Base-by-base conservation (phyloP, 2,113 vertebrate genomes). In the Silurus glanis region DNA sequence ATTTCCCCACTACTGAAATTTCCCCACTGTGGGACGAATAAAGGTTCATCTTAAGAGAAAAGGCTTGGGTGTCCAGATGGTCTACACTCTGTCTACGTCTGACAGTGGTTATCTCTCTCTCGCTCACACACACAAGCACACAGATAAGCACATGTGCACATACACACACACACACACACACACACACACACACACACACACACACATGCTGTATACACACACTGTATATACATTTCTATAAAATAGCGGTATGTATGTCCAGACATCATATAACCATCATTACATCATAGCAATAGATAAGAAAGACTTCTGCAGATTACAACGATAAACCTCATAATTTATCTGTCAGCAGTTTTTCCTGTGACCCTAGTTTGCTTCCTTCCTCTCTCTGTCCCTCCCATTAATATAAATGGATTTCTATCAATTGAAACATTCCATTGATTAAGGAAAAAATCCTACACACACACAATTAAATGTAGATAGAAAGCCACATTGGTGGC, bases 21-120 rank as follows among this genome's bases (percentile, higher is more conserved):
- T n/a, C n/a, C n/a, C n/a, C n/a, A n/a, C n/a, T n/a, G n/a, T n/a
- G n/a, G n/a, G n/a, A n/a, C n/a, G n/a, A n/a, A n/a, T n/a, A n/a
- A n/a, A n/a, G n/a, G n/a, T n/a, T n/a, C n/a, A n/a, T n/a, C n/a
- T 78, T 67, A 75, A n/a, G 71, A 21, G 2, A 47, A 28, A 10
- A 89, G 87, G 80, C 83, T 59, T 51, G 79, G 17, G 79, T 89
- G 91, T 88, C 91, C 93, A 93, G 91, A 93, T 92, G 91, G 85
- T 92, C 87, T 89, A 88, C 85, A 84, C 88, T 72, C 69, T 69
- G n/a, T n/a, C n/a, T n/a, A n/a, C n/a, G 86, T 90, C 91, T 94
- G 91, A 64, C 66, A 62, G 90, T 37, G 83, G 88, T 91, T 90
- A 53, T 85, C 13, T 83, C 66, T 21, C 88, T 79, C 55, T 74